Evolutionary conservation across 1,140 invertebrate genomes (phyloP), one percentile per base, ranked within the genome.

Genomic region (Penaeus indicus): DNA sequence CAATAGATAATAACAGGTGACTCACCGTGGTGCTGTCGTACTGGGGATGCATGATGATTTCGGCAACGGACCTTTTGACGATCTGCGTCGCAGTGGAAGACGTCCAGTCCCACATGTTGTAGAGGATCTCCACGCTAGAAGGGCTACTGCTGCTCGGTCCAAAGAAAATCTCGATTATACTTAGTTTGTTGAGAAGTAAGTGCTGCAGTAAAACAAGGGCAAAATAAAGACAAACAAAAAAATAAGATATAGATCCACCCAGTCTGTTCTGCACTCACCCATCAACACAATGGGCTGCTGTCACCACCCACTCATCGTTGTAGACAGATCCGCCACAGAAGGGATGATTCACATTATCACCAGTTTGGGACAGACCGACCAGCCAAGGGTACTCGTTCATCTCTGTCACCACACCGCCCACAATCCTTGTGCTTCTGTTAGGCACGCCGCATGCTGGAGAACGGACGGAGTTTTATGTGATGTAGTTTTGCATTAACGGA

Each of bases 241-340:
- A 72, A 72, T 4, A 19, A 8, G 21, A 75, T 32, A 75, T 4
- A 75, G 72, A 75, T 19, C 18, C 7, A 75, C 22, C 19, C 10
- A 32, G 5, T 13, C 18, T 3, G 0, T 4, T 38, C n/a, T 16
- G 27, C n/a, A 75, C 72, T 75, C n/a, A 96, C 96, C 96, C 96
- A 94, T 96, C 96, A 85, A 97, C 96, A 91, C 96, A 96, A 91
- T 96, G 96, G 0, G 95, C 95, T 0, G 96, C 96, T 0, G 95
- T 95, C 25, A 96, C 88, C 10, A 96, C 92, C 91, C 95, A 96
- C 93, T 94, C 94, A 91, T 95, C 95, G 62, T 95, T 96, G 91
- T 96, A 96, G 13, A 96, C 92, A 3, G 95, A 95, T 0, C 94
- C 95, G 4, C 95, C 96, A 91, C 96, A 97, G 87, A 97, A 96